Evolutionary conservation across 2,888 invertebrate species (phyloP).

Genomic region (Carcina quercana): DNA sequence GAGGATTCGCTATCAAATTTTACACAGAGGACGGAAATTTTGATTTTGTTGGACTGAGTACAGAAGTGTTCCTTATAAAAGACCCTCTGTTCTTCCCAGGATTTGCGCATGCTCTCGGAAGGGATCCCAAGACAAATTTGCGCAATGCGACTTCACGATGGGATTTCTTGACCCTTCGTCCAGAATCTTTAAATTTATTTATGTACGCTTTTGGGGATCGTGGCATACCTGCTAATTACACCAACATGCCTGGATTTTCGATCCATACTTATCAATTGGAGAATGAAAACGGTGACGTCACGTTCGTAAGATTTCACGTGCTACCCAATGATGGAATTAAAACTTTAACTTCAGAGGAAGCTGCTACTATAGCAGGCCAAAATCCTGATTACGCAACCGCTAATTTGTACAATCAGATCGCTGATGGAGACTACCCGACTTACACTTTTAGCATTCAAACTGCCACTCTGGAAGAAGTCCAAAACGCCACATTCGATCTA

Average conservation of each 20-base stretch:
- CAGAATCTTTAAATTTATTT: slow-evolving; percentile 88
- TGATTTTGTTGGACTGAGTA: slow-evolving; percentile 92
- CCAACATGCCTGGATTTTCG: slow-evolving; percentile 94
- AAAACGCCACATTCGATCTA: slow-evolving; percentile 84
- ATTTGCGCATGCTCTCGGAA: slow-evolving; percentile 93
- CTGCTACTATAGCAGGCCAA: slow-evolving; percentile 75
- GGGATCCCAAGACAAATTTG: slow-evolving; percentile 90
- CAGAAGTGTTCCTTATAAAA: slow-evolving; percentile 90
- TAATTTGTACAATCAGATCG: slow-evolving; percentile 91
- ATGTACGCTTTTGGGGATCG: slow-evolving; percentile 89
- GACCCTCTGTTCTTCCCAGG: slow-evolving; percentile 91
- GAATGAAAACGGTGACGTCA: slow-evolving; percentile 78
- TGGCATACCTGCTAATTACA: slow-evolving; percentile 91
- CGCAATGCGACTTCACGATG: slow-evolving; percentile 93
- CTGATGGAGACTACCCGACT: slow-evolving; percentile 77
- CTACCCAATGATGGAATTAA: slow-evolving; percentile 91
- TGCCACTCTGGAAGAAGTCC: slow-evolving; percentile 87
- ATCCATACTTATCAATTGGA: slow-evolving; percentile 92
- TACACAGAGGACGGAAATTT: slow-evolving; percentile 92
- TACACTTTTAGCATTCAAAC: slow-evolving; percentile 88
- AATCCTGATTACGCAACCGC: slow-evolving; percentile 91
- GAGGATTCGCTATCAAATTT: slow-evolving; percentile 93
- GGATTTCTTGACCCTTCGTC: slow-evolving; percentile 90
- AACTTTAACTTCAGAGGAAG: slow-evolving; percentile 79
- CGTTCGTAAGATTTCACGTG: slow-evolving; percentile 91